Conservation (phyloP, 2,888 invertebrate genomes). For the Aleiodes testaceus region DNA sequence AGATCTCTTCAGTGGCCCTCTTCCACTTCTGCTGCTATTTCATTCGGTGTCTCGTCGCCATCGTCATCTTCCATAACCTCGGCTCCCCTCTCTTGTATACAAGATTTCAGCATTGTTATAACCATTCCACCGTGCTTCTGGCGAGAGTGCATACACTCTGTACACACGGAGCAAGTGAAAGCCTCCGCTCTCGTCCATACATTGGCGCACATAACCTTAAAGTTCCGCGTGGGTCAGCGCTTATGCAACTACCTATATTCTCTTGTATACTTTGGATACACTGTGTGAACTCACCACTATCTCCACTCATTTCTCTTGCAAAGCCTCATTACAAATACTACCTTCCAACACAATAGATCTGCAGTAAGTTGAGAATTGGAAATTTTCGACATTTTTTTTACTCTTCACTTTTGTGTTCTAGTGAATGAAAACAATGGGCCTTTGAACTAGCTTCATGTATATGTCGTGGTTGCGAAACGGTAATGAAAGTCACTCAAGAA, state of each 20-base stretch:
- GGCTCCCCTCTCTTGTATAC: background rate
- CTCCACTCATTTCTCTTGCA: slow-evolving; percentile 33
- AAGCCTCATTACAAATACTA: slow-evolving; percentile 50
- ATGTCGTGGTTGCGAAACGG: too few species aligned
- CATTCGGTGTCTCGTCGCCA: slow-evolving; percentile 24
- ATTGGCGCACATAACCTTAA: slow-evolving; percentile 16
- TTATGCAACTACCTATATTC: slow-evolving; percentile 31
- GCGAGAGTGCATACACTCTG: background rate
- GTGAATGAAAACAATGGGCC: too few species aligned
- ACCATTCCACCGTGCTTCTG: slow-evolving; percentile 12
- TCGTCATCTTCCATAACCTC: slow-evolving; percentile 2
- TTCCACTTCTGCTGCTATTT: slow-evolving; percentile 39
- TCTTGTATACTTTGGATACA: slow-evolving; percentile 14
- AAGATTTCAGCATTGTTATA: slow-evolving; percentile 11
- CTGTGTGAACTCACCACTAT: slow-evolving; percentile 22
- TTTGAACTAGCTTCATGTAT: too few species aligned
- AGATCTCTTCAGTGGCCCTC: slow-evolving; percentile 46
- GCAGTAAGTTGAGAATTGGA: slow-evolving; percentile 42
- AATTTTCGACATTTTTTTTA: slow-evolving; percentile 29
- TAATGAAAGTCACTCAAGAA: too few species aligned
- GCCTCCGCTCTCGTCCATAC: slow-evolving; percentile 2
- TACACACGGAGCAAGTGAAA: slow-evolving; percentile 24
- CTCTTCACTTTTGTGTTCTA: background rate
- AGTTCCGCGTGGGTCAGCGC: slow-evolving; percentile 37
- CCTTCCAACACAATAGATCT: slow-evolving; percentile 45